Percentiles rank a stretch among this genome's conserved stretches.
These are phyloP conservation scores for Agonopterix alstromeriana DNA, from an alignment of 2,888 invertebrate species.

Conservation along the genomic window DNA sequence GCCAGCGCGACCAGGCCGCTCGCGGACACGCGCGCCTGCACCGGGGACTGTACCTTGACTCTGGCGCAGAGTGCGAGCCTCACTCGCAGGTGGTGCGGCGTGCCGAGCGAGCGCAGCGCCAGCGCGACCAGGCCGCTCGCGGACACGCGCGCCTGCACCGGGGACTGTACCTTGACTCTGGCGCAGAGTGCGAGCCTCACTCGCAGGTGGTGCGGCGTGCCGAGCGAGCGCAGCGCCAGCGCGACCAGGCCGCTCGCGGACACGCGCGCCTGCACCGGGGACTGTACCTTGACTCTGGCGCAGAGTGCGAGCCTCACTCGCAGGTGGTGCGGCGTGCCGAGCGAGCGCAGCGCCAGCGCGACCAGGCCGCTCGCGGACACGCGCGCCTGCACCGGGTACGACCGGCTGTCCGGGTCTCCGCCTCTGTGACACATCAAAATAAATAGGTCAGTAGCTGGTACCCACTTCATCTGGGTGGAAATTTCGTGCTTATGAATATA, in stretches of 20 bases:
- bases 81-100: too few species aligned
- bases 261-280: conserved; percentile 78
- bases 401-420: conserved; percentile 81
- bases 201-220: conserved; percentile 65
- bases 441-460: neutral
- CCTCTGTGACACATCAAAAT: conserved; percentile 14
- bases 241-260: conserved; percentile 80
- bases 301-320: conserved; percentile 76
- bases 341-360: conserved; percentile 84
- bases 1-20: too few species aligned
- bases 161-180: too few species aligned
- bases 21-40: too few species aligned
- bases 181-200: conserved; percentile 75
- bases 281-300: conserved; percentile 33
- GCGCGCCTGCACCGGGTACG: conserved; percentile 79
- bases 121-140: too few species aligned
- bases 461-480: too few species aligned
- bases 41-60: too few species aligned
- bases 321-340: conserved; percentile 70
- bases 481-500: too few species aligned
- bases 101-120: too few species aligned
- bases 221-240: conserved; percentile 84
- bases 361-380: conserved; percentile 81
- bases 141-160: too few species aligned
- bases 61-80: too few species aligned